Conservation (phyloP, 2,797 vertebrate genomes). For the Rhinogobio ventralis region DNA sequence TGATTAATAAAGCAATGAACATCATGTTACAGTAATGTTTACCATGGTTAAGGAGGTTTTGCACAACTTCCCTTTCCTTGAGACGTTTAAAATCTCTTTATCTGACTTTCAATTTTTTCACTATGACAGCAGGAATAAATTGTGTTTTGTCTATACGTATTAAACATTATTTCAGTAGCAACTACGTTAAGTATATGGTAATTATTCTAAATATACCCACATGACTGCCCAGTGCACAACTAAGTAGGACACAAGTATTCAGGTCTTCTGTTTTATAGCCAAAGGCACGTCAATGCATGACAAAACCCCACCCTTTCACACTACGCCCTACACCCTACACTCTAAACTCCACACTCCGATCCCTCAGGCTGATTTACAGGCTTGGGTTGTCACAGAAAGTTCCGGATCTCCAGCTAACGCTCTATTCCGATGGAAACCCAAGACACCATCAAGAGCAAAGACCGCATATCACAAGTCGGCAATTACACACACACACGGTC, state of each 20-base stretch:
- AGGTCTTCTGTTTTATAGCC: constrained; percentile 6
- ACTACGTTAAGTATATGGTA: not conserved
- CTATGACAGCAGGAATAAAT: not conserved
- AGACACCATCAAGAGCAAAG: constrained; percentile 66
- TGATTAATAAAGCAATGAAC: not conserved
- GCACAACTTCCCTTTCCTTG: not conserved
- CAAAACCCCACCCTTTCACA: constrained; percentile 21
- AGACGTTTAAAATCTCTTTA: not conserved
- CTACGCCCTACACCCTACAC: constrained; percentile 42
- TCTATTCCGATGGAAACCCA: constrained; percentile 63
- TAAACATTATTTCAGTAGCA: not conserved
- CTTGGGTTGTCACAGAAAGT: constrained; percentile 49
- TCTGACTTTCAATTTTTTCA: not conserved
- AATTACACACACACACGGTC: constrained; percentile 25
- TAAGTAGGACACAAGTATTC: constrained; percentile 1
- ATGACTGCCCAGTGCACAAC: not conserved
- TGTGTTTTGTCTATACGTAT: not conserved
- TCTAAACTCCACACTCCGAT: constrained; percentile 26
- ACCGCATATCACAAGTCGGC: constrained; percentile 66
- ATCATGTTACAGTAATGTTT: not conserved
- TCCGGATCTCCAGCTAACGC: constrained; percentile 60
- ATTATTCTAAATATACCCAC: constrained; percentile 25
- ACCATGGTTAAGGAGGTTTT: not conserved
- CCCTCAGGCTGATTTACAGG: constrained; percentile 58
- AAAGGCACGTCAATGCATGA: constrained; percentile 17